Evolutionary conservation across 1,140 invertebrate genomes (phyloP).

Genomic region (Phymorhynchus buccinoides): DNA sequence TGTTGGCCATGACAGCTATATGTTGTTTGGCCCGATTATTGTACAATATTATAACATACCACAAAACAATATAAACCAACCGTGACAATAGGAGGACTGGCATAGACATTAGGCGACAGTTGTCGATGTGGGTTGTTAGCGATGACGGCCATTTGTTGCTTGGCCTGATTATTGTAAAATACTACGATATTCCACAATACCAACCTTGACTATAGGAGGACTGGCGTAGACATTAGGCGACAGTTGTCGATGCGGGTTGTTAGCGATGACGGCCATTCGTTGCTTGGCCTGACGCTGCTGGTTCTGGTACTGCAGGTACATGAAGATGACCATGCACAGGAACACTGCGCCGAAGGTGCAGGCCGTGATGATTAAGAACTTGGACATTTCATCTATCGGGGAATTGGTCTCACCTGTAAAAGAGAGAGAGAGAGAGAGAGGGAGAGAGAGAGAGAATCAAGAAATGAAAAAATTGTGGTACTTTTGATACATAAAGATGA

Average conservation of each 20-base stretch:
- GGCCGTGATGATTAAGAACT: conserved; percentile 60
- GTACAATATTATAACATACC: too few species aligned
- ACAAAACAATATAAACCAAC: conserved; percentile 12
- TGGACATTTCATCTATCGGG: conserved; percentile 61
- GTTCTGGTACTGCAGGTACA: conserved; percentile 59
- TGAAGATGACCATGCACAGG: conserved; percentile 60
- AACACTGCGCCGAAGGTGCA: conserved; percentile 63
- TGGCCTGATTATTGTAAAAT: too few species aligned
- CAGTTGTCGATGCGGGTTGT: conserved; percentile 50
- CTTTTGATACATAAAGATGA: too few species aligned
- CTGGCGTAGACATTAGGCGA: conserved; percentile 60
- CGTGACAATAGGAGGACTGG: conserved; percentile 53
- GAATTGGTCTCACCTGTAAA: conserved; percentile 57
- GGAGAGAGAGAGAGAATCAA: too few species aligned
- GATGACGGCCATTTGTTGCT: conserved; percentile 41
- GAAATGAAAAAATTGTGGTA: too few species aligned
- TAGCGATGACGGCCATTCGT: conserved; percentile 38
- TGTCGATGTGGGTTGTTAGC: conserved; percentile 50
- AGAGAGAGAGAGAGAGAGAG: too few species aligned
- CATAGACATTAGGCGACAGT: conserved; percentile 59
- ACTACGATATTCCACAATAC: neutral
- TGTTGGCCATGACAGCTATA: too few species aligned
- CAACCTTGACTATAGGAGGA: conserved; percentile 51
- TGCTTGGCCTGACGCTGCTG: conserved; percentile 57
- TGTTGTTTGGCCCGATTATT: too few species aligned